phyloP scores from a whole-genome alignment of 1,140 invertebrate genomes.

The Diabrotica virgifera region DNA sequence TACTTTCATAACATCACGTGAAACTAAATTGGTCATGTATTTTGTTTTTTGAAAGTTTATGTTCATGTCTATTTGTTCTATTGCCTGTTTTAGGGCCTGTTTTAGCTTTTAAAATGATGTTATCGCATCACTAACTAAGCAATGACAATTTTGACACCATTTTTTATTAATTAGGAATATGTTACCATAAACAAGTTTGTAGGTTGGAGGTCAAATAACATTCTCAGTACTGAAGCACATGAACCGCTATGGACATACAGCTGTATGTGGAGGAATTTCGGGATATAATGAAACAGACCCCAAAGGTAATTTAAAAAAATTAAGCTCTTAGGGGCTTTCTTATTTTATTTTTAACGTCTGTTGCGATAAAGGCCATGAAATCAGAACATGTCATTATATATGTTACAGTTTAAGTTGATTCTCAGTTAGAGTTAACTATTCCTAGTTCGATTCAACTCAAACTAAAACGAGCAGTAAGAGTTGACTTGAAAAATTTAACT shows the following conservation, averaged over 20 bases:
- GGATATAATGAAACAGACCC: slow-evolving; percentile 53
- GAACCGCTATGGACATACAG: slow-evolving; percentile 58
- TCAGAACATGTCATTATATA: not conserved
- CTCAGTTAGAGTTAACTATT: no score
- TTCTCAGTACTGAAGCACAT: slow-evolving; percentile 59
- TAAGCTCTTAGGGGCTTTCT: not conserved
- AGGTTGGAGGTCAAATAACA: slow-evolving; percentile 60
- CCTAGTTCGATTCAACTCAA: no score
- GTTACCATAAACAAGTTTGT: slow-evolving; percentile 44
- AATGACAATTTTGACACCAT: not conserved
- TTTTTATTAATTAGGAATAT: not conserved
- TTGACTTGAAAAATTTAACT: no score
- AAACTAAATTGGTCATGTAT: no score
- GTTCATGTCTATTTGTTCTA: no score
- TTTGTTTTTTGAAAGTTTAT: no score
- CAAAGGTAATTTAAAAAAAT: slow-evolving; percentile 35
- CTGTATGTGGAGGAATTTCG: slow-evolving; percentile 63
- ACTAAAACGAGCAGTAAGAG: no score
- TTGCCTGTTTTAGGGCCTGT: no score
- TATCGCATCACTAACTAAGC: not conserved
- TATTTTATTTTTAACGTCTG: not conserved
- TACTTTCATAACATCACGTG: no score
- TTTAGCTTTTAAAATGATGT: not conserved
- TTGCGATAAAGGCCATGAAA: not conserved
- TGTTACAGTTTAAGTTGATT: no score